Conservation (phyloP, 1,140 invertebrate species). For the Drosophila hydei region DNA sequence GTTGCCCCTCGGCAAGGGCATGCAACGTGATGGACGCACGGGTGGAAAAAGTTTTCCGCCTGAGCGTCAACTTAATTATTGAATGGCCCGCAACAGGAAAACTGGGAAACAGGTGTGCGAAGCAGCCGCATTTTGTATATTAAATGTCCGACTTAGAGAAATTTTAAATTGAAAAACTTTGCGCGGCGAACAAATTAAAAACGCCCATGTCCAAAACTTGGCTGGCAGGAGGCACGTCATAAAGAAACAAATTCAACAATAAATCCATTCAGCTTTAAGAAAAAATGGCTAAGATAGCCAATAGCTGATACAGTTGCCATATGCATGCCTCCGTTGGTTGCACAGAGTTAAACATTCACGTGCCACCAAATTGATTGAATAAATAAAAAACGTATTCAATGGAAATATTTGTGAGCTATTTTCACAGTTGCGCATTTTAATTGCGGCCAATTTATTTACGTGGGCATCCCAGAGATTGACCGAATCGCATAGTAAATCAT, state of each 20-base stretch:
- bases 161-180: constrained; percentile 82
- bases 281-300: constrained; percentile 45
- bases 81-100: constrained; percentile 43
- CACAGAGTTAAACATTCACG: constrained; percentile 57
- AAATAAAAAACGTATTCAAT: constrained; percentile 10
- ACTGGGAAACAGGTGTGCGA: constrained; percentile 60
- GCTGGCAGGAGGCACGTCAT: not conserved
- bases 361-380: constrained; percentile 55
- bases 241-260: constrained; percentile 22
- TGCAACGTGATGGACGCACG: constrained; percentile 5
- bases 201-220: constrained; percentile 64
- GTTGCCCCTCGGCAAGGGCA: not conserved
- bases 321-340: constrained; percentile 29
- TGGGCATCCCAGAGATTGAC: not conserved
- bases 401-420: constrained; percentile 61
- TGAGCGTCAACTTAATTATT: constrained; percentile 77
- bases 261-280: constrained; percentile 29
- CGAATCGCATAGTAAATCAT: constrained; percentile 13
- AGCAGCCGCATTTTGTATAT: constrained; percentile 64
- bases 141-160: constrained; percentile 70
- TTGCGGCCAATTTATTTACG: constrained; percentile 33
- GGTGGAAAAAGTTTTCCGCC: constrained; percentile 61
- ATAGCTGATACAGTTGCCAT: constrained; percentile 55
- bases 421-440: constrained; percentile 47
- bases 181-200: constrained; percentile 73